Evolutionary conservation across 2,113 vertebrate genomes (phyloP).

Genomic region (Chunga burmeisteri): DNA sequence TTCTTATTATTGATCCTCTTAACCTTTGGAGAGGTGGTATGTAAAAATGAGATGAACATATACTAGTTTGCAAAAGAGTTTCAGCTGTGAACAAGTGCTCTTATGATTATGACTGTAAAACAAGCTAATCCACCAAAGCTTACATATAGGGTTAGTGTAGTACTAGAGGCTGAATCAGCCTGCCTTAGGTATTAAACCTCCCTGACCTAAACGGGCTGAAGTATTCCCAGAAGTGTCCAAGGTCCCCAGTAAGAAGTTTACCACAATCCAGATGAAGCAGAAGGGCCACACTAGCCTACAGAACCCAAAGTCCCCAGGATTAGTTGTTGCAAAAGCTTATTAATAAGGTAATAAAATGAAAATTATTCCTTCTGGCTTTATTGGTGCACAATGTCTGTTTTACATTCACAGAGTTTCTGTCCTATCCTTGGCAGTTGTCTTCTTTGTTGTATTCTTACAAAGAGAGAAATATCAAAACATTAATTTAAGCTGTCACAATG

Average conservation of each 20-base stretch:
- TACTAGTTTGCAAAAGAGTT: not conserved
- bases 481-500: conserved; percentile 77
- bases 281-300: not conserved
- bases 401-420: conserved; percentile 64
- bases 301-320: not conserved
- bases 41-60: not conserved
- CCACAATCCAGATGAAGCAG: not conserved
- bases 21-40: not conserved
- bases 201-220: not conserved
- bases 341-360: conserved; percentile 38
- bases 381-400: conserved; percentile 47
- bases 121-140: not conserved
- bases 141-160: not conserved
- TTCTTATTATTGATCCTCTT: not conserved
- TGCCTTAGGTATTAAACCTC: not conserved
- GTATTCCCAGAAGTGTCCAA: not conserved
- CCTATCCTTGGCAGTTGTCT: conserved; percentile 69
- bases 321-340: conserved; percentile 40
- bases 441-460: conserved; percentile 74
- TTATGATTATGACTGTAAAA: not conserved
- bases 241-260: not conserved
- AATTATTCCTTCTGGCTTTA: conserved; percentile 58
- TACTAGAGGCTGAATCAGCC: not conserved
- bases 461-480: conserved; percentile 74
- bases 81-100: not conserved